Conservation (phyloP, 1,140 invertebrate genomes). For the Phymorhynchus buccinoides region DNA sequence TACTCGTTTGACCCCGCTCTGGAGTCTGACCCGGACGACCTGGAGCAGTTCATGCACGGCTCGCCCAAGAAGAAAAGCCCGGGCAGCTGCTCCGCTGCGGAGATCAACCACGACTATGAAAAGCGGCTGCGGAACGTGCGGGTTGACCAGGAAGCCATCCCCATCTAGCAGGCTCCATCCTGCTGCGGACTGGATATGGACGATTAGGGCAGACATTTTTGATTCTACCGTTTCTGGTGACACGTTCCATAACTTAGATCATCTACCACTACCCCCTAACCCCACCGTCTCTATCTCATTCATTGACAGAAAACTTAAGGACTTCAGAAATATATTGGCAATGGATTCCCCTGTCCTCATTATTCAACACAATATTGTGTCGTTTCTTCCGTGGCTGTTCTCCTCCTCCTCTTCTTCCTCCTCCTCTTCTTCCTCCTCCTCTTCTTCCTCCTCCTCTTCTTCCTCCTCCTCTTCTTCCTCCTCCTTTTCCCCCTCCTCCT, state of each 20-base stretch:
- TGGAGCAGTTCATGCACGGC: constrained; percentile 39
- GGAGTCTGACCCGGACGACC: constrained; percentile 29
- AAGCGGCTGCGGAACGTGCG: constrained; percentile 25
- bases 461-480: too few species aligned
- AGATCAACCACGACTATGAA: constrained; percentile 16
- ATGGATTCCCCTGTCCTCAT: too few species aligned
- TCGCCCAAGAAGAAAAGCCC: constrained; percentile 20
- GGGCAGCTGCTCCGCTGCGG: background rate
- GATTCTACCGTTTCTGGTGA: too few species aligned
- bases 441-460: too few species aligned
- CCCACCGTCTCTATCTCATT: background rate
- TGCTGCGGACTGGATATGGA: background rate
- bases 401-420: too few species aligned
- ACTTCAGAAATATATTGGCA: too few species aligned
- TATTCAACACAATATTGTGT: too few species aligned
- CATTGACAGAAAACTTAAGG: too few species aligned
- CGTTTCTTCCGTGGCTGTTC: too few species aligned
- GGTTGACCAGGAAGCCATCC: constrained; percentile 36
- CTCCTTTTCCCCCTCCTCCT: too few species aligned
- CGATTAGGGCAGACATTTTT: too few species aligned
- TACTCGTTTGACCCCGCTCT: constrained; percentile 30
- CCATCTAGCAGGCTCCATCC: constrained; percentile 23
- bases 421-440: too few species aligned
- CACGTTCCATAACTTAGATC: background rate
- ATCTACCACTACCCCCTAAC: background rate